Base-by-base conservation (phyloP, 1,140 invertebrate species). In the Anastrepha ludens region DNA sequence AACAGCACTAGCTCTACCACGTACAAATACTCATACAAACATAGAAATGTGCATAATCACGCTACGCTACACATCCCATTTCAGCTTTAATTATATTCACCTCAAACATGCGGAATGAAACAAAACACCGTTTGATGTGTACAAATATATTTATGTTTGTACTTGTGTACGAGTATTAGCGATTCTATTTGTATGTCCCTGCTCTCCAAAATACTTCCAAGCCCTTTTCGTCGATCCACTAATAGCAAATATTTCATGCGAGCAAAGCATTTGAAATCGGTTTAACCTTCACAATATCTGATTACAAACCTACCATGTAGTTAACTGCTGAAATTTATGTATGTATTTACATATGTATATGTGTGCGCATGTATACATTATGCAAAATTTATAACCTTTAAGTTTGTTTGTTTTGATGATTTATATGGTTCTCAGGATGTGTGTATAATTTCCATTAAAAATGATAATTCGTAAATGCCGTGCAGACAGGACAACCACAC, bases 281-380 rank as follows among this genome's bases (percentile, higher is more conserved):
- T 11, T 29, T 81, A 55, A 81, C 74, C 74, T 81, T 50, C 74
- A 58, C 2, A 58, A 55, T 17, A 81, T 81, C 74, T 81, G 74
- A 81, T 81, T 29, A 58, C 17, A 6, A 58, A 3, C 47, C 29
- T 20, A 55, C 50, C 50, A 8, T 8, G 11, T 55, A 2, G 50
- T 29, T 29, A 2, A 55, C 50, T 55, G 50, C 29, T 29, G 50
- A 55, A 55, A 55, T 55, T 29, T 29, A 29, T 29, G 29, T 29
- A 29, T 29, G 11, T 55, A 0, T 55, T 55, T 55, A 11, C 50
- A 55, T 8, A 2, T 55, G 50, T 11, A 55, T 55, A 55, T 55
- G 29, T 29, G 29, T 29, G 29, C 29, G 50, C 50, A 55, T 55
- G 50, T 11, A 55, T 55, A 55, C 11, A 8, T 55, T 55, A 55